These are phyloP conservation scores for Phoenoteleia sp. DNA, from an alignment of 2,888 invertebrate genomes.

Conservation along the genomic window DNA sequence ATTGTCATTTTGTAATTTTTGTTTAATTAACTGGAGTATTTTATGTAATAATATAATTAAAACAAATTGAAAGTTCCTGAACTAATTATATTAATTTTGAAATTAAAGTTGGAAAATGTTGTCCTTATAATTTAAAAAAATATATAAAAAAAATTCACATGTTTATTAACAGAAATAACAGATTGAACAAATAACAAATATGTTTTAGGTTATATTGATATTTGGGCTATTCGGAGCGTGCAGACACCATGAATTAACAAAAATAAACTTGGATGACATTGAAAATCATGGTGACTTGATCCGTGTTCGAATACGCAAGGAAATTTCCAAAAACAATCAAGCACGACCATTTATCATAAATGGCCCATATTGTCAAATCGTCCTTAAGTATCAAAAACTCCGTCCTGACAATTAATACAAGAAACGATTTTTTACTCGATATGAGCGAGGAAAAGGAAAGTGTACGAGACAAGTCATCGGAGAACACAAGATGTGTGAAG, in stretches of 20 bases:
- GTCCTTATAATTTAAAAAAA: not conserved
- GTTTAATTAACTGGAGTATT: not conserved
- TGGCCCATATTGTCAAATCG: not conserved
- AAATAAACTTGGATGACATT: not conserved
- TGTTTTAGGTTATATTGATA: slow-evolving; percentile 13
- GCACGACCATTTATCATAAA: not conserved
- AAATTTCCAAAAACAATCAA: not conserved
- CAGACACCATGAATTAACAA: not conserved
- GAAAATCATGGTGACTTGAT: not conserved
- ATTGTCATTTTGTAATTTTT: not conserved
- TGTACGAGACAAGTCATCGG: slow-evolving; percentile 42
- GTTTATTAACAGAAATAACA: not conserved
- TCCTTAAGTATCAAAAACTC: not conserved
- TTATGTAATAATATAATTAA: not conserved
- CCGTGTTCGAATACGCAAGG: not conserved
- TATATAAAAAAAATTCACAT: not conserved
- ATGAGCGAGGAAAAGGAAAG: slow-evolving; percentile 8
- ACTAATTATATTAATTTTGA: not conserved
- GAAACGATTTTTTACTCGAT: not conserved
- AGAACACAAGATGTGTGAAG: slow-evolving; percentile 29
- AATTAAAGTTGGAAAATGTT: not conserved
- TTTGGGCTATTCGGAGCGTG: not conserved
- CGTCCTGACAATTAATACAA: not conserved
- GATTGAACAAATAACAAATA: not conserved
- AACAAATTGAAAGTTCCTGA: not conserved